Conservation (phyloP, 2,888 invertebrate species). For the Omphaloscelis lunosa region DNA sequence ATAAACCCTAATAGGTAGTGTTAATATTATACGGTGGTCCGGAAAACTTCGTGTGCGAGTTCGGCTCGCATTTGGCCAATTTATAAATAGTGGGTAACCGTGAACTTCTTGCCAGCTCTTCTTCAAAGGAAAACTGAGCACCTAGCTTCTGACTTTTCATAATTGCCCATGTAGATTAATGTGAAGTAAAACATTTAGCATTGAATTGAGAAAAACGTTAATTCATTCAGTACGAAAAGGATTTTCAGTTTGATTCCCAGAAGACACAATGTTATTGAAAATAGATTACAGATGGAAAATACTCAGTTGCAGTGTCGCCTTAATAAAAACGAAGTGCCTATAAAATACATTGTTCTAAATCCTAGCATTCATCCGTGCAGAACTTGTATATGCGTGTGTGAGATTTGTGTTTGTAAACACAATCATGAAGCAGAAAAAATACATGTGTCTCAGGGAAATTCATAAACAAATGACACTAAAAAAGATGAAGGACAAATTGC, state of each 20-base stretch:
- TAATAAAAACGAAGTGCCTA: not conserved
- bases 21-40: no score
- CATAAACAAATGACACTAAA: not conserved
- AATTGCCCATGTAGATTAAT: not conserved
- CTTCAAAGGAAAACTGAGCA: not conserved
- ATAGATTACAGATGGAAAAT: not conserved
- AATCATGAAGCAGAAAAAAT: not conserved
- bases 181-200: not conserved
- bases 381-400: not conserved
- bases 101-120: not conserved
- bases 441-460: not conserved
- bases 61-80: no score
- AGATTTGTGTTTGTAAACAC: not conserved
- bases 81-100: no score
- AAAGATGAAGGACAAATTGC: not conserved
- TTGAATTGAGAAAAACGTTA: no score
- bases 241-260: no score
- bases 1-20: no score
- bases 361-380: no score
- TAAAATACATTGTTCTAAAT: not conserved
- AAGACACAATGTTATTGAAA: not conserved
- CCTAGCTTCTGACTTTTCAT: not conserved
- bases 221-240: not conserved
- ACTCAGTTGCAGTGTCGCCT: accelerated
- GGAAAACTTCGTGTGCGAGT: no score